Evolutionary conservation across 2,113 vertebrate species (phyloP).

Genomic region (Malaclemys terrapin): DNA sequence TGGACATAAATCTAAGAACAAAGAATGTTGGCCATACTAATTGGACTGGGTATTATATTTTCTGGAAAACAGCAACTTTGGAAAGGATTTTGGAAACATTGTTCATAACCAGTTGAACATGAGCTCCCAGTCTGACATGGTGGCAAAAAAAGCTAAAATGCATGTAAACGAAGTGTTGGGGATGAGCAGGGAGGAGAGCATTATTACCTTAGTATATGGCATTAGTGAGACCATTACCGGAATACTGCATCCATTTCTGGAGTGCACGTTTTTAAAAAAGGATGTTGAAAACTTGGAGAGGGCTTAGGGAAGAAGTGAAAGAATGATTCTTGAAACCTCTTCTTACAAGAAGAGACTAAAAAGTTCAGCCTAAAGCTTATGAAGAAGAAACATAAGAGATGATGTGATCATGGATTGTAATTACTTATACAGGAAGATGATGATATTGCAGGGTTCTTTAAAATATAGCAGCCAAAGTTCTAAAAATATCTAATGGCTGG

Average conservation of each 20-base stretch:
- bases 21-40: neutral
- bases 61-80: neutral
- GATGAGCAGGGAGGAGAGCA: neutral
- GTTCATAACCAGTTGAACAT: neutral
- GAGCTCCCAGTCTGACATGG: neutral
- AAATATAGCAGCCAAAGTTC: neutral
- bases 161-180: fast-evolving
- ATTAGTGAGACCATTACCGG: neutral
- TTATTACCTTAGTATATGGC: neutral
- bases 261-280: neutral
- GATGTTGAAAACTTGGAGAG: neutral
- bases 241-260: neutral
- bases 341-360: neutral
- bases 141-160: neutral
- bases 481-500: neutral
- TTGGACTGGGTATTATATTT: neutral
- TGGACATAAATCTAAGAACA: neutral
- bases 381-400: neutral
- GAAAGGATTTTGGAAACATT: neutral
- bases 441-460: neutral
- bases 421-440: neutral
- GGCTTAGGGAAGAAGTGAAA: neutral
- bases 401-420: neutral
- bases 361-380: neutral
- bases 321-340: neutral